These are phyloP conservation scores for Sula dactylatra DNA, from an alignment of 2,113 vertebrate genomes.

Conservation along the genomic window DNA sequence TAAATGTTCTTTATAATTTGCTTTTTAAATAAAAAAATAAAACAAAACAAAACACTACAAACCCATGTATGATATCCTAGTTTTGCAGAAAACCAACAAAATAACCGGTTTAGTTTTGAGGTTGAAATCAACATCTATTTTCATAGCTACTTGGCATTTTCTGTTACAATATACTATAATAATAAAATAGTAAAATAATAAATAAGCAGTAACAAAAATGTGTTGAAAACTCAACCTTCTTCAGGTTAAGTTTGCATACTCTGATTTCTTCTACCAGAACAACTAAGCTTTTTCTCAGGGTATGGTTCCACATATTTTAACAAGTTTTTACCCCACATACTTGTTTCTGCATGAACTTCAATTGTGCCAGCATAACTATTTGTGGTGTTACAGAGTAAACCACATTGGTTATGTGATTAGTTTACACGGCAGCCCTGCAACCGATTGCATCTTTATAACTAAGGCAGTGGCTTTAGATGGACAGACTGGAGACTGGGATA, in stretches of 20 bases:
- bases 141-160: neutral
- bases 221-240: neutral
- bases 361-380: neutral
- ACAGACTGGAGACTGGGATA: neutral
- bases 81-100: neutral
- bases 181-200: neutral
- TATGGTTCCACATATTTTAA: neutral
- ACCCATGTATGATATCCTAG: neutral
- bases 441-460: neutral
- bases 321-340: neutral
- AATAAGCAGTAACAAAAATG: neutral
- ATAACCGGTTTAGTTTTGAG: neutral
- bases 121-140: neutral
- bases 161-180: neutral
- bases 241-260: neutral
- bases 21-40: neutral
- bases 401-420: neutral
- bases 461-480: neutral
- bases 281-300: neutral
- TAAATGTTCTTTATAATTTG: neutral
- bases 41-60: neutral
- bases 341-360: neutral
- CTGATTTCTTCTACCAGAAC: neutral
- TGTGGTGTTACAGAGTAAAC: neutral
- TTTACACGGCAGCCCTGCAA: neutral